Conservation (phyloP, 30 jellyfish, hydroid and myxozoan species). For the Cassiopea andromeda region DNA sequence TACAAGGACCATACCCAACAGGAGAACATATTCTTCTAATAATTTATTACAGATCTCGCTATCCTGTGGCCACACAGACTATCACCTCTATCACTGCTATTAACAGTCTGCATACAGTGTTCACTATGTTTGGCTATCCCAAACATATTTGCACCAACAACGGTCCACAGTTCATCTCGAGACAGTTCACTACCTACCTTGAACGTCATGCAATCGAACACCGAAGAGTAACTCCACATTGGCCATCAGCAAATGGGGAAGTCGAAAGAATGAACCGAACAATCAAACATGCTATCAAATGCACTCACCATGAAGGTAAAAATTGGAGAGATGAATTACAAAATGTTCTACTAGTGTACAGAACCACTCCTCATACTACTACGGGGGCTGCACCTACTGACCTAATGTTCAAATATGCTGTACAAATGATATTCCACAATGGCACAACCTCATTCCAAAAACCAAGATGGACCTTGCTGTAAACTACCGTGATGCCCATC, state of each 20-base stretch:
- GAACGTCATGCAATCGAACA: constrained; percentile 9
- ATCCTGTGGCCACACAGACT: constrained; percentile 5
- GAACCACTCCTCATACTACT: not conserved
- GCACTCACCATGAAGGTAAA: constrained; percentile 3
- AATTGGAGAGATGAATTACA: not conserved
- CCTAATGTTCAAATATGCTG: not conserved
- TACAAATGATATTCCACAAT: not conserved
- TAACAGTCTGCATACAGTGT: not conserved
- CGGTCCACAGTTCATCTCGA: constrained; percentile 24
- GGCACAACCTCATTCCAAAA: not conserved
- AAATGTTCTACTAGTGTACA: not conserved
- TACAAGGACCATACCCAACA: constrained; percentile 20
- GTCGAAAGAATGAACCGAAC: constrained; percentile 24
- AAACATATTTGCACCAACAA: constrained; percentile 2
- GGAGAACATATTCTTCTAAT: constrained; percentile 33
- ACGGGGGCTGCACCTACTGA: not conserved
- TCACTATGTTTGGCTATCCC: constrained; percentile 13
- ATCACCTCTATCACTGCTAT: not conserved
- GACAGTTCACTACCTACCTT: not conserved
- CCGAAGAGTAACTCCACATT: constrained; percentile 15
- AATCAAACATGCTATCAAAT: not conserved
- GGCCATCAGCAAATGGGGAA: constrained; percentile 33
- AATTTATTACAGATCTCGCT: constrained; percentile 22
- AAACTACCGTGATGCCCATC: not conserved
- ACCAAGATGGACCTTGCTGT: not conserved